These are phyloP conservation scores for Coelinius sp. DNA, from an alignment of 2,888 invertebrate genomes.

Conservation along the genomic window DNA sequence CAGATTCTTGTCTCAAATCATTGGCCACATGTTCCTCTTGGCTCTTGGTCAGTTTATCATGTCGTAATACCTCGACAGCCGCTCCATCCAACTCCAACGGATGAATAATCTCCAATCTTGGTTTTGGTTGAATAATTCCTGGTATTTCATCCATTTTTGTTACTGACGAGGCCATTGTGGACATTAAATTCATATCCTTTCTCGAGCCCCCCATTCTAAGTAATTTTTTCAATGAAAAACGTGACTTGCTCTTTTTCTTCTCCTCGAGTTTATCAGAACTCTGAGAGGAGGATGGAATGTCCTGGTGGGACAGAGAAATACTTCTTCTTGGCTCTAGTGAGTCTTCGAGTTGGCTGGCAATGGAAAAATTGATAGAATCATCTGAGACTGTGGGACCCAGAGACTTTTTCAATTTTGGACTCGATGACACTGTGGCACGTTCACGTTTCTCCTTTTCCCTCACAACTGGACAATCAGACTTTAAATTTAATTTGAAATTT, in stretches of 20 bases:
- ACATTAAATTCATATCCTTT: constrained; percentile 77
- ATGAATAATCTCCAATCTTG: constrained; percentile 88
- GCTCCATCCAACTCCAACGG: constrained; percentile 88
- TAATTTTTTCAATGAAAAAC: constrained; percentile 88
- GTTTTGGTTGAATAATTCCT: constrained; percentile 77
- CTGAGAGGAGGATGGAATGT: constrained; percentile 71
- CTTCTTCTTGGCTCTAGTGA: constrained; percentile 74
- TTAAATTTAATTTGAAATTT: constrained; percentile 70
- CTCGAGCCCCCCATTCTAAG: constrained; percentile 84
- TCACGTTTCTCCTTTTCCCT: constrained; percentile 84
- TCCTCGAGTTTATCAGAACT: constrained; percentile 68
- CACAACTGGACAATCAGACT: constrained; percentile 79
- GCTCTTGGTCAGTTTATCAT: constrained; percentile 64
- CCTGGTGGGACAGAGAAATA: constrained; percentile 84
- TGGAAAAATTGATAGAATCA: not conserved
- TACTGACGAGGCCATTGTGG: constrained; percentile 56
- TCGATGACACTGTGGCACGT: constrained; percentile 74
- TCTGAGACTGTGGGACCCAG: constrained; percentile 73
- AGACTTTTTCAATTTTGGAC: constrained; percentile 72
- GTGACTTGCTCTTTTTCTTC: constrained; percentile 80
- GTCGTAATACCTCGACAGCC: constrained; percentile 83
- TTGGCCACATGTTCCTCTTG: constrained; percentile 48
- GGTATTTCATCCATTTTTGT: constrained; percentile 74
- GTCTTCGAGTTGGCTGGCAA: not conserved
- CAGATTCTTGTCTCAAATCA: constrained; percentile 56